Base-by-base conservation (phyloP, 2,888 invertebrate genomes). In the Hypomecis punctinalis region DNA sequence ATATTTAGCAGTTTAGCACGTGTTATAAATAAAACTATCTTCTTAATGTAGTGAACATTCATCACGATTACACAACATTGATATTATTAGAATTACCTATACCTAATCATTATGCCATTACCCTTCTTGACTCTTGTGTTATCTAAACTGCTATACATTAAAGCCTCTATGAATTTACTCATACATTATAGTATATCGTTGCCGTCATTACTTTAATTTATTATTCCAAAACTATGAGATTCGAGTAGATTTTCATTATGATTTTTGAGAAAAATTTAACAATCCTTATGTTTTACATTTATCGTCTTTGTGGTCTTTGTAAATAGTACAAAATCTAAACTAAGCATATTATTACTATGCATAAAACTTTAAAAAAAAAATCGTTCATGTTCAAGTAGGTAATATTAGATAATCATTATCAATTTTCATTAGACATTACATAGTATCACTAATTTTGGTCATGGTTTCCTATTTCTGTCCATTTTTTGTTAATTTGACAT, bases 41-140 rank as follows among this genome's bases (percentile, higher is more conserved):
- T 10, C 43, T 42, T 45, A 45, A 11, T 36, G n/a, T 13, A 46
- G 43, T 35, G 45, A 43, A 54, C n/a, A 55, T 54, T 54, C n/a
- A 55, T 54, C 43, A 53, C 13, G 55, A 55, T 45, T 45, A 55
- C 55, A 55, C 55, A 46, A 23, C 23, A 45, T 13, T 37, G 8
- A 51, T 46, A 55, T 35, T 2, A 43, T 35, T 36, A 35, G 33
- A 36, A n/a, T 35, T 53, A 53, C 10, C n/a, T n/a, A 5, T 40
- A 7, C 7, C 6, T 39, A 39, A 23, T 23, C 39, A 39, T 39
- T 1, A 39, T 37, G 11, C 13, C 9, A 49, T 36, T 48, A n/a
- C 35, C 5, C n/a, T 37, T 6, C 33, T 23, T 23, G 23, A 23
- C 23, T 33, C 9, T 37, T 37, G 49, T 51, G 13, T 9, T 8